A percentile compares a stretch with the other conserved stretches of the same genome.
These are phyloP conservation scores for Achlya flavicornis DNA, from an alignment of 2,888 invertebrate genomes.

Conservation along the genomic window DNA sequence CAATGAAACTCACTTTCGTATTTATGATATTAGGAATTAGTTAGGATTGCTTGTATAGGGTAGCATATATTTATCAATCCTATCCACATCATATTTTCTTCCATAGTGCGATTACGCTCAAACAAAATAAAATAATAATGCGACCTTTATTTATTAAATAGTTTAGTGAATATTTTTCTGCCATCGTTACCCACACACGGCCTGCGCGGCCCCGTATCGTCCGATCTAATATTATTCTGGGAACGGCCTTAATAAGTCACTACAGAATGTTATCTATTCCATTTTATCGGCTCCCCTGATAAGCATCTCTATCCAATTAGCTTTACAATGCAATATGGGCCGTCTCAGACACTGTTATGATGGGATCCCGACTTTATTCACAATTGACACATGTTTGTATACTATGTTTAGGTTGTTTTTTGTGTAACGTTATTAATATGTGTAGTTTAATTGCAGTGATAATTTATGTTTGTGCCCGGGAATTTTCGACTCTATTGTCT, in stretches of 20 bases:
- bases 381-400: slow-evolving; percentile 26
- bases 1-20: too few relatives aligned
- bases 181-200: slow-evolving; percentile 66
- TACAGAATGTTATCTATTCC: slow-evolving; percentile 85
- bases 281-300: slow-evolving; percentile 81
- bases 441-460: slow-evolving; percentile 3
- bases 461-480: background rate
- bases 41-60: too few relatives aligned
- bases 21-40: too few relatives aligned
- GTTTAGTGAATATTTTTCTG: slow-evolving; percentile 43
- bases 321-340: slow-evolving; percentile 82
- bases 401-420: slow-evolving; percentile 21
- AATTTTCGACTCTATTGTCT: background rate
- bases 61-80: too few relatives aligned
- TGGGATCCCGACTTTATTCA: slow-evolving; percentile 44
- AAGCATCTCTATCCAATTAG: slow-evolving; percentile 84
- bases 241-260: slow-evolving; percentile 85
- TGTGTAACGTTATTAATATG: background rate
- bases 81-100: too few relatives aligned
- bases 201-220: slow-evolving; percentile 67
- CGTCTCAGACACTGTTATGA: slow-evolving; percentile 75
- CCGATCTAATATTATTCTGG: slow-evolving; percentile 85
- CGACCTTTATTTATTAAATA: background rate
- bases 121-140: too few relatives aligned
- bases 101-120: too few relatives aligned